Conservation (phyloP, 2,797 vertebrate genomes). For the Falco biarmicus region DNA sequence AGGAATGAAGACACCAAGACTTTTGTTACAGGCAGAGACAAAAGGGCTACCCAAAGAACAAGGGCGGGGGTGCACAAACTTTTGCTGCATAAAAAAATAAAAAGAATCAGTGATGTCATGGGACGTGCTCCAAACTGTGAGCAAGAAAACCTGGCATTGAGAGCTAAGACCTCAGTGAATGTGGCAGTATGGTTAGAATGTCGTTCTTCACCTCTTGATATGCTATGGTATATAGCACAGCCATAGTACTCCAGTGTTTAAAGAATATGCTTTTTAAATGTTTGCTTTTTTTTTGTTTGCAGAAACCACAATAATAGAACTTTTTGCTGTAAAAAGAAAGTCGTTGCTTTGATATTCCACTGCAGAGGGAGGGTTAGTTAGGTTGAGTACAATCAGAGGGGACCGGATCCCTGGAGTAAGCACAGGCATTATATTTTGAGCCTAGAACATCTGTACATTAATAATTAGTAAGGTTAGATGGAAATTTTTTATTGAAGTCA, state of each 20-base stretch:
- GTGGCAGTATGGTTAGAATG: not conserved
- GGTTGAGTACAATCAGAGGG: not conserved
- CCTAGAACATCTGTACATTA: constrained; percentile 44
- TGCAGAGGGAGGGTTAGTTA: not conserved
- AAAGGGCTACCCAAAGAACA: not conserved
- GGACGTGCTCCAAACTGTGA: not conserved
- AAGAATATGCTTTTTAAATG: not conserved
- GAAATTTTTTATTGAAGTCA: constrained; percentile 15
- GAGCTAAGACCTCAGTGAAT: not conserved
- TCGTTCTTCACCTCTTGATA: not conserved
- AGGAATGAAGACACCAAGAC: not conserved
- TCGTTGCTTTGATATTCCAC: not conserved
- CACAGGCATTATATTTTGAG: constrained; percentile 10
- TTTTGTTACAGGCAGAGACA: not conserved
- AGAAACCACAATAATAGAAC: not conserved
- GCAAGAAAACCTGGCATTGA: not conserved
- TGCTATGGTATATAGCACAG: not conserved
- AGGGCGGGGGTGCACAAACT: not conserved
- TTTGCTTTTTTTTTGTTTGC: not conserved
- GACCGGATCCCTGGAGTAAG: not conserved
- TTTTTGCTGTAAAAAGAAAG: not conserved
- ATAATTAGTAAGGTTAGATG: constrained; percentile 57
- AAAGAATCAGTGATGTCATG: not conserved
- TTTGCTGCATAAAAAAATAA: not conserved
- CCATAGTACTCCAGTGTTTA: not conserved